Base-by-base conservation (phyloP, 2,888 invertebrate genomes). In the Lasioglossum malachurum region DNA sequence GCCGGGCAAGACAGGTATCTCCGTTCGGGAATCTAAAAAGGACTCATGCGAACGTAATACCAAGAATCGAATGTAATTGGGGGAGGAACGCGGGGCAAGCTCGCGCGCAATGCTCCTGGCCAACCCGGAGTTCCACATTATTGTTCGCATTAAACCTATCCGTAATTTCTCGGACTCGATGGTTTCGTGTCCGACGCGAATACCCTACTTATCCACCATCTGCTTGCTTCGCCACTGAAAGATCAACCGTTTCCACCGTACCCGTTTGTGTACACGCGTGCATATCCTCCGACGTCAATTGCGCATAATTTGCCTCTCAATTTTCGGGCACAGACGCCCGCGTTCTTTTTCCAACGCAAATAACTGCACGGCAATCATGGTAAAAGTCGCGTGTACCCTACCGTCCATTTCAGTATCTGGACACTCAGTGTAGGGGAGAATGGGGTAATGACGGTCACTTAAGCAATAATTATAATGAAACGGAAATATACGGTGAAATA, bases 1-100 rank as follows among this genome's bases (percentile, higher is more conserved):
- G 57, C 86, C 82, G 73, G 91, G 87, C 87, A 83, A 81, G 53
- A 67, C 78, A 75, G 80, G 72, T 89, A 91, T 90, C 91, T 90
- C 77, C 82, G 79, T 80, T 27, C 60, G 57, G 67, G 78, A 91
- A 90, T 90, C 90, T 90, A 90, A 82, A 87, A 90, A 82, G 83
- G 78, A 83, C 80, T 90, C 85, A 76, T 72, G 81, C 88, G 75
- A 87, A 88, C 83, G 44, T 77, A 83, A 88, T 90, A 83, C 85
- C 80, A 38, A 87, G 90, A 89, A 89, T 89, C 80, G 83, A 87
- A 87, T 84, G 80, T 87, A 89, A 89, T 91, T 83, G 91, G 84
- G 78, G 87, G 85, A 90, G 87, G 89, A 84, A 84, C 79, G 75
- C 72, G 73, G 78, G 72, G 57, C 57, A 64, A 82, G 60, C 57